These are phyloP conservation scores for Leptarthrus brevirostris DNA, from an alignment of 2,888 invertebrate species.

Conservation along the genomic window DNA sequence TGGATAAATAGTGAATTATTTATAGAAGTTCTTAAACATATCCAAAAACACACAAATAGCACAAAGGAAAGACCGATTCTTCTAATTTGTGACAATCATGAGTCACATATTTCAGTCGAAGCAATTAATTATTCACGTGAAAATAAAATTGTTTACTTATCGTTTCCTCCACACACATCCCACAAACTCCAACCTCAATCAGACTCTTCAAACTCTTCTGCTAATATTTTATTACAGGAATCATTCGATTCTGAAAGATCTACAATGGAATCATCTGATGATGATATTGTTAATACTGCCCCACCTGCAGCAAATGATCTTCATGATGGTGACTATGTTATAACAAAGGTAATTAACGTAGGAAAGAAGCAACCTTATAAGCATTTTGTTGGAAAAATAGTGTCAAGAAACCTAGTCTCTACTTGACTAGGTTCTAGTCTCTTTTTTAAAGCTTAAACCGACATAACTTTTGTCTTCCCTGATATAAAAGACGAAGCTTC, in stretches of 20 bases:
- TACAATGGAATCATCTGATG: slow-evolving; percentile 1
- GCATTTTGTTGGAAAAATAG: slow-evolving; percentile 5
- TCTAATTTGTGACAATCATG: slow-evolving; percentile 46
- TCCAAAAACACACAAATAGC: slow-evolving; percentile 33
- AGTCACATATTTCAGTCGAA: slow-evolving; percentile 43
- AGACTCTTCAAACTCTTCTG: no score
- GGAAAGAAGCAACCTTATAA: slow-evolving; percentile 2
- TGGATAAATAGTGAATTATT: slow-evolving; percentile 44
- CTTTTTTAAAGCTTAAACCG: slow-evolving; percentile 8
- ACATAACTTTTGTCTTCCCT: slow-evolving; percentile 5
- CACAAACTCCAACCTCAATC: slow-evolving; percentile 46
- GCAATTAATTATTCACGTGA: slow-evolving; percentile 45
- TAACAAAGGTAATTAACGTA: slow-evolving; percentile 1
- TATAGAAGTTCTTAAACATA: slow-evolving; percentile 42
- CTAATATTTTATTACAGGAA: no score
- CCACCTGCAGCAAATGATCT: slow-evolving; percentile 8
- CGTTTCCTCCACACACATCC: slow-evolving; percentile 44
- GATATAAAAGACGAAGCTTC: background rate
- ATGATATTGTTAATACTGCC: no score
- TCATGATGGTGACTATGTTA: background rate
- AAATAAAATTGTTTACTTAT: slow-evolving; percentile 44
- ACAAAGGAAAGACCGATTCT: slow-evolving; percentile 47
- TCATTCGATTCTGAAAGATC: no score
- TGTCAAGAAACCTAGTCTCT: background rate
- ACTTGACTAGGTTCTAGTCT: no score